Percentiles rank a stretch among this genome's conserved stretches.
Evolutionary conservation across 2,113 vertebrate species (phyloP).

Genomic region (Callaeas wilsoni): DNA sequence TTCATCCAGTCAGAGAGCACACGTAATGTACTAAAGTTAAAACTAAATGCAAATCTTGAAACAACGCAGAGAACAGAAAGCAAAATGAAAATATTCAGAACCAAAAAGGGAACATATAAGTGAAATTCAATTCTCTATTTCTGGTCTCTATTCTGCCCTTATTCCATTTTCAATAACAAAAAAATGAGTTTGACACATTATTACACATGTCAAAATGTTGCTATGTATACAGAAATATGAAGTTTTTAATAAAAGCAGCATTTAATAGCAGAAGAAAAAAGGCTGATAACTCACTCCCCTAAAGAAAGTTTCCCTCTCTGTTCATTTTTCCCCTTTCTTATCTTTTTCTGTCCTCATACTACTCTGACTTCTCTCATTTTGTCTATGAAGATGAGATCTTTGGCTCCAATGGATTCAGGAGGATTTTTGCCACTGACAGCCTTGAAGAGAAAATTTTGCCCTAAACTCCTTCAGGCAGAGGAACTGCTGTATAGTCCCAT

Average conservation of each 20-base stretch:
- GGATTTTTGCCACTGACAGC: not conserved
- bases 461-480: not conserved
- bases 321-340: not conserved
- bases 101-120: not conserved
- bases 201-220: not conserved
- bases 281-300: not conserved
- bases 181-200: not conserved
- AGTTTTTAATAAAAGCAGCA: not conserved
- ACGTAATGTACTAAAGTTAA: not conserved
- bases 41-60: not conserved
- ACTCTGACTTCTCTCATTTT: not conserved
- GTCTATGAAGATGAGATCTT: not conserved
- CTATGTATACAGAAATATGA: not conserved
- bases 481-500: not conserved
- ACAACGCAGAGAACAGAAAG: not conserved
- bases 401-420: not conserved
- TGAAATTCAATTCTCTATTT: not conserved
- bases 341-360: not conserved
- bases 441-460: not conserved
- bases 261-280: not conserved
- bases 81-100: not conserved
- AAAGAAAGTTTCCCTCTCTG: not conserved
- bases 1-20: not conserved
- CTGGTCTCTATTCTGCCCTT: not conserved
- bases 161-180: not conserved